These are phyloP conservation scores for Steromphala cineraria DNA, from an alignment of 2,888 invertebrate genomes.

Conservation along the genomic window DNA sequence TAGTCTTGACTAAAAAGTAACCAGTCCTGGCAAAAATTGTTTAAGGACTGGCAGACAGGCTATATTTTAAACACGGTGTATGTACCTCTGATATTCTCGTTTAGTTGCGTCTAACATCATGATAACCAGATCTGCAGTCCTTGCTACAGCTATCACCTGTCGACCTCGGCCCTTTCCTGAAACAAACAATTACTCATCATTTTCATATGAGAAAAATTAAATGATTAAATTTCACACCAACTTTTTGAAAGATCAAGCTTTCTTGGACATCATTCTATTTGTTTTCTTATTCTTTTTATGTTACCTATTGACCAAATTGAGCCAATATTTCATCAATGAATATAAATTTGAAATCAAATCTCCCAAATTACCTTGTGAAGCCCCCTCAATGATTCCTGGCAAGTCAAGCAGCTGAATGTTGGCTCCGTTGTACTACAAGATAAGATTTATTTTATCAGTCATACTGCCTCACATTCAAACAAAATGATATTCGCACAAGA, in stretches of 20 bases:
- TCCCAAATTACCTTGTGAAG: conserved; percentile 83
- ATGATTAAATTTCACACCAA: too few relatives aligned
- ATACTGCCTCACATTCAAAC: not conserved
- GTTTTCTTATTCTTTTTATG: too few relatives aligned
- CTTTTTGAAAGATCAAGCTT: too few relatives aligned
- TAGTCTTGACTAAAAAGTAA: too few relatives aligned
- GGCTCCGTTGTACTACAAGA: conserved; percentile 89
- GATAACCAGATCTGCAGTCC: conserved; percentile 96
- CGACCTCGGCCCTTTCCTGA: conserved; percentile 90
- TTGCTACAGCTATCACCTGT: conserved; percentile 98
- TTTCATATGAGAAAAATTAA: too few relatives aligned
- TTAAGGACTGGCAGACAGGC: too few relatives aligned
- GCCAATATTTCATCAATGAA: too few relatives aligned
- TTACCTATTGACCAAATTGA: too few relatives aligned
- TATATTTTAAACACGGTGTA: not conserved
- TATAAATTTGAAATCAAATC: too few relatives aligned
- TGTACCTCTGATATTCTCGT: conserved; percentile 89
- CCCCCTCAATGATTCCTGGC: conserved; percentile 99
- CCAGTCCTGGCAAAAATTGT: too few relatives aligned
- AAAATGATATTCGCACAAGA: too few relatives aligned
- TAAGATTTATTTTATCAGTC: not conserved
- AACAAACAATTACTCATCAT: conserved; percentile 31
- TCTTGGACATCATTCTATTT: too few relatives aligned
- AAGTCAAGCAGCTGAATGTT: conserved; percentile 98
- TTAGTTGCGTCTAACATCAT: conserved; percentile 99